These are phyloP conservation scores for Hydrotaea cyrtoneurina DNA, from an alignment of 2,888 invertebrate genomes.

Conservation along the genomic window DNA sequence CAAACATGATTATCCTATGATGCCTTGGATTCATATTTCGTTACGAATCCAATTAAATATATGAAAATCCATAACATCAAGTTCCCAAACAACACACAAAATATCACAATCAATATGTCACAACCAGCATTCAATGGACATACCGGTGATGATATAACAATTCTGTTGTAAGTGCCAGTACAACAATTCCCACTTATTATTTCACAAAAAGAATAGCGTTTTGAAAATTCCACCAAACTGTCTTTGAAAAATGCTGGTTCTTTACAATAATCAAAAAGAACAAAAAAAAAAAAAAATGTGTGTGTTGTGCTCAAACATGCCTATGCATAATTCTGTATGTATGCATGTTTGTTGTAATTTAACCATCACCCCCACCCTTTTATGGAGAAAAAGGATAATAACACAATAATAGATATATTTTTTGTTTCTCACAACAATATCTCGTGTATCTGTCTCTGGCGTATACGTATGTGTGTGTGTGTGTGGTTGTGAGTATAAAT, in stretches of 20 bases:
- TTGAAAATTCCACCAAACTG: neutral
- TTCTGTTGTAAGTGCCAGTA: no score
- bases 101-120: no score
- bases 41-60: no score
- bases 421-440: neutral
- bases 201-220: neutral
- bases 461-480: slow-evolving; percentile 45
- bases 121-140: no score
- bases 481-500: slow-evolving; percentile 16
- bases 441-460: slow-evolving; percentile 43
- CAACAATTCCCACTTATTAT: no score
- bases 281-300: neutral
- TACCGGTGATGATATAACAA: no score
- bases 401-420: slow-evolving; percentile 58
- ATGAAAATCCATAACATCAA: no score
- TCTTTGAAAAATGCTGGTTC: neutral
- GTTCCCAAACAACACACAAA: no score
- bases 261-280: neutral
- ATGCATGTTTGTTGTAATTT: slow-evolving; percentile 14
- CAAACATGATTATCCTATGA: no score
- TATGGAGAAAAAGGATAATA: slow-evolving; percentile 67
- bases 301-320: neutral
- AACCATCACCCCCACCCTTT: neutral
- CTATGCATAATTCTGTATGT: slow-evolving; percentile 14
- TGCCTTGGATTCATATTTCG: no score